Conservation (phyloP, 2,888 invertebrate genomes). For the Stratiomys singularior region DNA sequence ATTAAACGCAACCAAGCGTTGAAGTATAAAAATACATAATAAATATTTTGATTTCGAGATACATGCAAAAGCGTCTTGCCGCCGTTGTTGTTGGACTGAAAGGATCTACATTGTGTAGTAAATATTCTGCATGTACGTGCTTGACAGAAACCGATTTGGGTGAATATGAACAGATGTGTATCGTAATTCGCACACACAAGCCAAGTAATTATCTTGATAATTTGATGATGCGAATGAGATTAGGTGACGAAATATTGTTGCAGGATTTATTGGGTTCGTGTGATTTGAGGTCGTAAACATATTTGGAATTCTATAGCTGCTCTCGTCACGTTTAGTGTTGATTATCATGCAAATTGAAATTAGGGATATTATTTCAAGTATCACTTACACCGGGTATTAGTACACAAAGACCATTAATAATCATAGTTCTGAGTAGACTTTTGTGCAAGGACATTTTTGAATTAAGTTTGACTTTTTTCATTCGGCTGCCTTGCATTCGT, state of each 20-base stretch:
- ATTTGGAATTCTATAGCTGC: not conserved
- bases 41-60: conserved; percentile 36
- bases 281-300: conserved; percentile 3
- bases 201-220: conserved; percentile 38
- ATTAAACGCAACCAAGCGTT: conserved; percentile 51
- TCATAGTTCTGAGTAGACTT: too few species aligned
- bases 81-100: not conserved
- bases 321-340: too few species aligned
- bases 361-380: too few species aligned
- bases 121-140: not conserved
- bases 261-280: conserved; percentile 6
- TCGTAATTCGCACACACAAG: conserved; percentile 21
- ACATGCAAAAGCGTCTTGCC: conserved; percentile 24
- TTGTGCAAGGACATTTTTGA: too few species aligned
- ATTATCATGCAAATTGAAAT: too few species aligned
- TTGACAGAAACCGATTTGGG: not conserved
- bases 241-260: conserved; percentile 26
- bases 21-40: conserved; percentile 46
- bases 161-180: conserved; percentile 32
- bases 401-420: too few species aligned
- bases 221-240: conserved; percentile 23
- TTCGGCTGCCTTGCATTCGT: too few species aligned
- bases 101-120: not conserved
- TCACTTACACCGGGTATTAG: too few species aligned
- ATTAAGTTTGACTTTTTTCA: too few species aligned